These are phyloP conservation scores for Congeria kusceri DNA, from an alignment of 2,888 invertebrate species.

Conservation along the genomic window DNA sequence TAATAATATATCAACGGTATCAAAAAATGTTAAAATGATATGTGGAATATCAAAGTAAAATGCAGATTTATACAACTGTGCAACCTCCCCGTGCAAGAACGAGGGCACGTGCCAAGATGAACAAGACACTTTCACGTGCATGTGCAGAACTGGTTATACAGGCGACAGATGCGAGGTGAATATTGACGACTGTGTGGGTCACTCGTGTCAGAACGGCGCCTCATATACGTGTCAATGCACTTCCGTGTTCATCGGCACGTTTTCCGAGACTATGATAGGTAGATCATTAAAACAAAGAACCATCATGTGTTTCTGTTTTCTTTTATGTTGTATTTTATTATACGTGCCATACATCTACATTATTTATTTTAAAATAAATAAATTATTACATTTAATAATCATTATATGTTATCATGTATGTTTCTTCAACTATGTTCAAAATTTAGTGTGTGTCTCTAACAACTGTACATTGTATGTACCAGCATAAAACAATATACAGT, in stretches of 20 bases:
- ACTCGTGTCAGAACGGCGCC: slow-evolving; percentile 94
- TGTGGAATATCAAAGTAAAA: neutral
- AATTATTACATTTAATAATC: too few species aligned
- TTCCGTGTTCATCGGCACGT: slow-evolving; percentile 71
- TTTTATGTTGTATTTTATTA: too few species aligned
- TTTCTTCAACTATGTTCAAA: too few species aligned
- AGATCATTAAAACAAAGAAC: neutral
- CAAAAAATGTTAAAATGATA: too few species aligned
- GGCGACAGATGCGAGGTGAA: slow-evolving; percentile 90
- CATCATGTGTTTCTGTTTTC: too few species aligned
- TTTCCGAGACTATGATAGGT: slow-evolving; percentile 52
- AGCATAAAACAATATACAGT: too few species aligned
- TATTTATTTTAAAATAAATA: too few species aligned
- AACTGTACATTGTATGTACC: too few species aligned
- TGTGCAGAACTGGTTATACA: slow-evolving; percentile 74
- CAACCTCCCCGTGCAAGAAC: slow-evolving; percentile 38
- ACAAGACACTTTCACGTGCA: slow-evolving; percentile 28
- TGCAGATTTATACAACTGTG: slow-evolving; percentile 43
- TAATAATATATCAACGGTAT: too few species aligned
- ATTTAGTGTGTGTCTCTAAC: too few species aligned
- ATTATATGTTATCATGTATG: too few species aligned
- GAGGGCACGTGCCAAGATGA: slow-evolving; percentile 33
- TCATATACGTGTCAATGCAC: slow-evolving; percentile 95
- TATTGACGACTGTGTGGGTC: slow-evolving; percentile 95
- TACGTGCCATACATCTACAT: too few species aligned